These are phyloP conservation scores for Megaceryle alcyon DNA, from an alignment of 2,797 vertebrate species.

Conservation along the genomic window DNA sequence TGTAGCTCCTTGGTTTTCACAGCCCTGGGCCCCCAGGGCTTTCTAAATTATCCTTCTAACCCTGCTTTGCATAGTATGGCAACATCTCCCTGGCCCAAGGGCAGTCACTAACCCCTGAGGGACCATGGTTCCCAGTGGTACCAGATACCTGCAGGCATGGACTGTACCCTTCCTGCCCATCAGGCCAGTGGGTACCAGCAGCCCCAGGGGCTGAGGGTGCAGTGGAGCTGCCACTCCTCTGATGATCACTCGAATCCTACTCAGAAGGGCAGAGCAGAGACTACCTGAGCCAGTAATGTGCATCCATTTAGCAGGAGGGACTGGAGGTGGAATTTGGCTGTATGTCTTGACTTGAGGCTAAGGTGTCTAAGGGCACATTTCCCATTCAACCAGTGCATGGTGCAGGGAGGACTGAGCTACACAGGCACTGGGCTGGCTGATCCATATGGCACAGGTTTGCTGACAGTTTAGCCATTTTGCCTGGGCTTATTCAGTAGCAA, in stretches of 20 bases:
- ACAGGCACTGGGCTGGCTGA: background rate
- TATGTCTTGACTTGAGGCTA: background rate
- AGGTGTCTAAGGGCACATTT: background rate
- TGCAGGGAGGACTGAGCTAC: background rate
- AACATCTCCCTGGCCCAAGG: background rate
- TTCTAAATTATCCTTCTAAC: background rate
- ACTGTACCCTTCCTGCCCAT: background rate
- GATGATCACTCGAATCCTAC: background rate
- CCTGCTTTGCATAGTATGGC: background rate
- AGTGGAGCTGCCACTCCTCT: background rate
- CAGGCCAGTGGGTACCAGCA: background rate
- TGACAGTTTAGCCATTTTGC: background rate
- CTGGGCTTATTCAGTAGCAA: background rate
- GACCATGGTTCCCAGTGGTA: fast-evolving
- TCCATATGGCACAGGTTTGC: fast-evolving
- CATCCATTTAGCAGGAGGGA: background rate
- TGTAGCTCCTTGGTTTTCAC: background rate
- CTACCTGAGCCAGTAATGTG: background rate
- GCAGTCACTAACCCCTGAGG: background rate
- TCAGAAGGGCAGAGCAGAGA: background rate
- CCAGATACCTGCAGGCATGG: background rate
- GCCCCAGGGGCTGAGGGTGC: background rate
- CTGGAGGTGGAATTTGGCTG: background rate
- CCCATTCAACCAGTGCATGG: background rate
- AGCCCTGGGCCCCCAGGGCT: background rate